Evolutionary conservation across 30 jellyfish, hydroid and myxozoan genomes (phyloP).

Genomic region (Hydra vulgaris): DNA sequence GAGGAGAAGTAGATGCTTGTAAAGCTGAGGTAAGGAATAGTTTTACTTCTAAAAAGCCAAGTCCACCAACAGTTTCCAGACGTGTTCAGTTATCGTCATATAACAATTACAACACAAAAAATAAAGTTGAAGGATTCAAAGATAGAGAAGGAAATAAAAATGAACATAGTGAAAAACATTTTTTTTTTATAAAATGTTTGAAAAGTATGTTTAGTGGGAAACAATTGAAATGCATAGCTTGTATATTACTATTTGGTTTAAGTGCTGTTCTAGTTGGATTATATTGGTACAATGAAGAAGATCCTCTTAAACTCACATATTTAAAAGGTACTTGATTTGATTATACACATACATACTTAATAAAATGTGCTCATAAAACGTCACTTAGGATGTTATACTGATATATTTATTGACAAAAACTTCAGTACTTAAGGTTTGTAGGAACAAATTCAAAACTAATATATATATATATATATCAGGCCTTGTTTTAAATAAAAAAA

Average conservation of each 20-base stretch:
- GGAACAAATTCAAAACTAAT: too few relatives aligned
- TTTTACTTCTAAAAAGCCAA: conserved; percentile 22
- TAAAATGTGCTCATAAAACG: too few relatives aligned
- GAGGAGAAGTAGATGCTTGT: conserved; percentile 26
- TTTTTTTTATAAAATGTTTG: background rate
- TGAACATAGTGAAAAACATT: background rate
- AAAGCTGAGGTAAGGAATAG: conserved; percentile 5
- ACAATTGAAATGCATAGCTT: conserved; percentile 9
- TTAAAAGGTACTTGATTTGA: background rate
- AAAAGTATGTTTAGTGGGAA: background rate
- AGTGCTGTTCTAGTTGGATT: background rate
- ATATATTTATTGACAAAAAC: too few relatives aligned
- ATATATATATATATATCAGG: too few relatives aligned
- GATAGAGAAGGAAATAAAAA: conserved; percentile 11
- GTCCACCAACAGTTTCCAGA: conserved; percentile 13
- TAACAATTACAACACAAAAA: background rate
- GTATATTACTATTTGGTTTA: background rate
- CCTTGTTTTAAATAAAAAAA: too few relatives aligned
- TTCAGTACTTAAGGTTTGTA: too few relatives aligned
- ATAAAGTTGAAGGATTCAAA: conserved; percentile 4
- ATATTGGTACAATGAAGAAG: background rate
- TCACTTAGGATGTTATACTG: too few relatives aligned
- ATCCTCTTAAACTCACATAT: background rate
- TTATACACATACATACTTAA: too few relatives aligned
- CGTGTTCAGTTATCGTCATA: background rate